Evolutionary conservation across 2,113 vertebrate genomes (phyloP).

Genomic region (Oreocharis arfaki): DNA sequence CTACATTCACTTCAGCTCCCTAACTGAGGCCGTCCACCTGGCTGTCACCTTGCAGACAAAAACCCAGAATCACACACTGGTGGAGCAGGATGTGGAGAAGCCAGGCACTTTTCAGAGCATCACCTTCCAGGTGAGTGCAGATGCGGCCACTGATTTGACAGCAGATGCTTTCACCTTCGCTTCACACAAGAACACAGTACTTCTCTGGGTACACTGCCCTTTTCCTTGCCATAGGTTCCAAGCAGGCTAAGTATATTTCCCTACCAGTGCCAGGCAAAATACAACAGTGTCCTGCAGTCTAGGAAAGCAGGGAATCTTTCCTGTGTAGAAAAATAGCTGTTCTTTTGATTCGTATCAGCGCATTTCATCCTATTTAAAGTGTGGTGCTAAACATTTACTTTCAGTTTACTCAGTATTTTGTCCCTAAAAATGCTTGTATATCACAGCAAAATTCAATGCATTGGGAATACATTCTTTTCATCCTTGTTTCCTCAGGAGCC

Average conservation of each 20-base stretch:
- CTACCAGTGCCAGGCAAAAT: neutral
- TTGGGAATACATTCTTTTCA: neutral
- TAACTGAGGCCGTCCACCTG: neutral
- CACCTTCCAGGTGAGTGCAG: slow-evolving; percentile 24
- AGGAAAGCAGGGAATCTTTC: neutral
- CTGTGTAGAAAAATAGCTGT: neutral
- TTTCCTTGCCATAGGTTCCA: neutral
- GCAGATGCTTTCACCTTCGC: neutral
- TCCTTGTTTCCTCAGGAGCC: neutral
- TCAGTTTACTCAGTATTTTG: neutral
- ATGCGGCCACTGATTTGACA: neutral
- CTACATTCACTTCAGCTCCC: slow-evolving; percentile 26
- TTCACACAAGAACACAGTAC: neutral
- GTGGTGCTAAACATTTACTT: neutral
- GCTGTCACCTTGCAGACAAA: neutral
- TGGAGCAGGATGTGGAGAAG: slow-evolving; percentile 34
- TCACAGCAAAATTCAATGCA: neutral
- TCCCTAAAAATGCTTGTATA: neutral
- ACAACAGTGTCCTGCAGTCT: neutral
- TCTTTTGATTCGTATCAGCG: neutral
- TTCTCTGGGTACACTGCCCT: neutral
- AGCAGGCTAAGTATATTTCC: neutral
- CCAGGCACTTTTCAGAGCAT: slow-evolving; percentile 6
- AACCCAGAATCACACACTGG: slow-evolving; percentile 12
- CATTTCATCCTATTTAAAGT: neutral